phyloP scores from a whole-genome alignment of 2,113 vertebrate genomes.

The Archilochus colubris region DNA sequence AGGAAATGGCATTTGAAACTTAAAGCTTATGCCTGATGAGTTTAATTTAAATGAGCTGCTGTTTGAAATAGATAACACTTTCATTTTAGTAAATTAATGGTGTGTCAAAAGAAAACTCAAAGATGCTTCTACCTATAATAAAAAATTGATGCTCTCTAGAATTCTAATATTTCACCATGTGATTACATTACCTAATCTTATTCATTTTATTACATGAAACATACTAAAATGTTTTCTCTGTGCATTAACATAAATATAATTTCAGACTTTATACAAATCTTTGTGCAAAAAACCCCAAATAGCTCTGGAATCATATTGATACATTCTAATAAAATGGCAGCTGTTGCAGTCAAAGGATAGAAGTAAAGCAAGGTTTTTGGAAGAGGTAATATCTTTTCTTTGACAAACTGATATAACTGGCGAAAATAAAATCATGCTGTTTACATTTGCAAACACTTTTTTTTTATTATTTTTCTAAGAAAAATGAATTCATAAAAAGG shows the following conservation, averaged over 20 bases:
- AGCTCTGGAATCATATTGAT: neutral
- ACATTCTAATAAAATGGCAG: neutral
- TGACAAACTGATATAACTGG: neutral
- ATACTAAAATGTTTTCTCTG: conserved; percentile 7
- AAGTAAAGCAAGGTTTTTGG: neutral
- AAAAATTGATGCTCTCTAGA: conserved; percentile 4
- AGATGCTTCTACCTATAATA: conserved; percentile 51
- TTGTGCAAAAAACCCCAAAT: conserved; percentile 32
- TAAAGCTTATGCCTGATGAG: conserved; percentile 61
- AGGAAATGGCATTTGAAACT: conserved; percentile 65
- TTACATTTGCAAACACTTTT: neutral
- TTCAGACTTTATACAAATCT: conserved; percentile 50
- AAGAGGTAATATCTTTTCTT: neutral
- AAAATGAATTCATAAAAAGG: neutral
- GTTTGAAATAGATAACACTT: conserved; percentile 76
- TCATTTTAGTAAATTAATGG: conserved; percentile 70
- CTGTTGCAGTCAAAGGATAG: neutral
- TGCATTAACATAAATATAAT: conserved; percentile 48
- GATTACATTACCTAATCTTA: conserved; percentile 54
- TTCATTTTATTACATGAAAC: conserved; percentile 32
- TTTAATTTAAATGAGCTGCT: conserved; percentile 75
- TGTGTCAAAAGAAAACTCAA: conserved; percentile 62
- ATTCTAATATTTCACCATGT: conserved; percentile 48
- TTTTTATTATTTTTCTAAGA: neutral
- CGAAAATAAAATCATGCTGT: neutral